These are phyloP conservation scores for Peribatodes rhomboidaria DNA, from an alignment of 2,888 invertebrate genomes.

Conservation along the genomic window DNA sequence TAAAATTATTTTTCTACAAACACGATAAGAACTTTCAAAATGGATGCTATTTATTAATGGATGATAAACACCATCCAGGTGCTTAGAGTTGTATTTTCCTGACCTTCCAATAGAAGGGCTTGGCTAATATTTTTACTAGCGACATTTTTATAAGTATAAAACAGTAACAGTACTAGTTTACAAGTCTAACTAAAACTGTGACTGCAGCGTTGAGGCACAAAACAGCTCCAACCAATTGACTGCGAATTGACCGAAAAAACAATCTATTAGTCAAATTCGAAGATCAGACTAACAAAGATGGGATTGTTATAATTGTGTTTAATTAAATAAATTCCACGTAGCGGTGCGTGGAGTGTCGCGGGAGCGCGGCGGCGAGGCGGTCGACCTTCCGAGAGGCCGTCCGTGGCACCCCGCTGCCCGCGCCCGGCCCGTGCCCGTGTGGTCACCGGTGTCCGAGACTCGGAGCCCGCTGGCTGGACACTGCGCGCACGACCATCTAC, in stretches of 20 bases:
- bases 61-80: too few species aligned
- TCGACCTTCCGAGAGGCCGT: conserved; percentile 85
- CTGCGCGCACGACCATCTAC: too few species aligned
- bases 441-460: neutral
- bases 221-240: neutral
- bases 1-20: neutral
- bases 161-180: too few species aligned
- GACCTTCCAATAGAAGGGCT: too few species aligned
- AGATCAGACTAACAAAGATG: conserved; percentile 55
- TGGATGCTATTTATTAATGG: too few species aligned
- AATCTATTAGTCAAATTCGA: neutral
- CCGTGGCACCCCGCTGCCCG: conserved; percentile 58
- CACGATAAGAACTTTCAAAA: too few species aligned
- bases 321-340: conserved; percentile 85
- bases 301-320: conserved; percentile 81
- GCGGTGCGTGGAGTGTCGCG: conserved; percentile 65
- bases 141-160: too few species aligned
- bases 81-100: too few species aligned
- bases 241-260: neutral
- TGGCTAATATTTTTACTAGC: too few species aligned
- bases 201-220: neutral
- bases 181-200: too few species aligned
- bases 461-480: conserved; percentile 11
- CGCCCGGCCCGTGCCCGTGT: conserved; percentile 9
- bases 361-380: conserved; percentile 66